These are phyloP conservation scores for Drepanosiphum platanoidis DNA, from an alignment of 2,888 invertebrate species.

Conservation along the genomic window DNA sequence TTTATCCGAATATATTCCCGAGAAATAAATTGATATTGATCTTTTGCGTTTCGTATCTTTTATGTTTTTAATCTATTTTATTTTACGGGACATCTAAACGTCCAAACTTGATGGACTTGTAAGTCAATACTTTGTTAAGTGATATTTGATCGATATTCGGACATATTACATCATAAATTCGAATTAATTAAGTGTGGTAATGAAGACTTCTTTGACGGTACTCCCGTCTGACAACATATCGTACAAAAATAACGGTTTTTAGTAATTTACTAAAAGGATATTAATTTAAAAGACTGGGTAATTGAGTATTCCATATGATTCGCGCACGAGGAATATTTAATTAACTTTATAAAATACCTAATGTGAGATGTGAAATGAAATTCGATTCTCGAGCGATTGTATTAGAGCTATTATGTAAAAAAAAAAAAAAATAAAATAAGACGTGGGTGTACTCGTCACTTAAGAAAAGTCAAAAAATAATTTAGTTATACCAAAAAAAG, in stretches of 20 bases:
- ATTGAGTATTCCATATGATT: not conserved
- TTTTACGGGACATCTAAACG: too few species aligned
- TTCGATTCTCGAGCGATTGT: not conserved
- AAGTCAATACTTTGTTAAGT: too few species aligned
- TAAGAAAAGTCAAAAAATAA: not conserved
- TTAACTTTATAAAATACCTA: not conserved
- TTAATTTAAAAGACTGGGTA: constrained; percentile 10
- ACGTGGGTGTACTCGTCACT: not conserved
- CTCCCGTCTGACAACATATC: not conserved
- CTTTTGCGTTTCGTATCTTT: too few species aligned
- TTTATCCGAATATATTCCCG: too few species aligned
- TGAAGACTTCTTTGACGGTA: constrained; percentile 1
- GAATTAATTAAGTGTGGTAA: not conserved
- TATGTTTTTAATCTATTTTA: too few species aligned
- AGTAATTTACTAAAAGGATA: not conserved
- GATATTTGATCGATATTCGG: not conserved
- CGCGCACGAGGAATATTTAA: not conserved
- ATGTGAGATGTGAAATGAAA: not conserved
- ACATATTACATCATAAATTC: too few species aligned
- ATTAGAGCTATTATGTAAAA: not conserved
- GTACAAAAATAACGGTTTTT: not conserved
- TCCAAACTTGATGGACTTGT: too few species aligned
- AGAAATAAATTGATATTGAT: too few species aligned
- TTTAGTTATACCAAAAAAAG: not conserved
- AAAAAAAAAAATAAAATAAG: too few species aligned